Base-by-base conservation (phyloP, 2,797 vertebrate species). In the Epinephelus awoara region DNA sequence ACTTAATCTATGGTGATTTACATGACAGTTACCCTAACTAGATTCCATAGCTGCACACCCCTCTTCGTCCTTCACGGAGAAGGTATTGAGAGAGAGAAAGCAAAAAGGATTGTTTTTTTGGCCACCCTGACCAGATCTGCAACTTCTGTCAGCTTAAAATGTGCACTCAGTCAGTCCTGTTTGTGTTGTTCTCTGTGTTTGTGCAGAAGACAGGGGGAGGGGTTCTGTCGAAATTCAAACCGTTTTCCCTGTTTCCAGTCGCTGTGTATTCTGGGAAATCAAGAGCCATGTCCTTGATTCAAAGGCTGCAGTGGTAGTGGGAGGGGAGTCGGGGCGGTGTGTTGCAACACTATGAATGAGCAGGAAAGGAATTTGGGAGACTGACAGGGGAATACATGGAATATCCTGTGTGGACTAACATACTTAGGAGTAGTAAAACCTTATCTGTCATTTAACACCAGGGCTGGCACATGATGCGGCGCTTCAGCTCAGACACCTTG, bases 291-390 rank as follows among this genome's bases (percentile, higher is more conserved):
- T 72, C 77, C 73, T 83, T 84, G 83, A 85, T 86, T 83, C 65
- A 62, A 15, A 84, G 54, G 54, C 80, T 81, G 79, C 51, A 64
- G 74, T 49, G 23, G 58, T 63, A 67, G 81, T 63, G 80, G 84
- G 73, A 68, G 76, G 27, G 66, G 63, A 67, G 58, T 1, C 14
- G 0, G 54, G 38, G 61, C 4, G 11, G 46, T 72, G 3, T 83
- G 72, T 76, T 77, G 74, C 76, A 86, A 85, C 68, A 67, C 59
- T 74, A 64, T 84, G 88, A 91, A 91, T 89, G 91, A 92, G 64
- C 75, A 56, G 79, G 82, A 75, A 82, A 85, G 74, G 85, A 89
- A 91, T 90, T 80, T 86, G 47, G 67, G 70, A 79, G 61, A 69
- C 27, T 66, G 81, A 78, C 72, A 52, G 50, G 23, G 66, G 64